Evolutionary conservation across 2,113 vertebrate genomes (phyloP).

Genomic region (Peucedramus taeniatus): DNA sequence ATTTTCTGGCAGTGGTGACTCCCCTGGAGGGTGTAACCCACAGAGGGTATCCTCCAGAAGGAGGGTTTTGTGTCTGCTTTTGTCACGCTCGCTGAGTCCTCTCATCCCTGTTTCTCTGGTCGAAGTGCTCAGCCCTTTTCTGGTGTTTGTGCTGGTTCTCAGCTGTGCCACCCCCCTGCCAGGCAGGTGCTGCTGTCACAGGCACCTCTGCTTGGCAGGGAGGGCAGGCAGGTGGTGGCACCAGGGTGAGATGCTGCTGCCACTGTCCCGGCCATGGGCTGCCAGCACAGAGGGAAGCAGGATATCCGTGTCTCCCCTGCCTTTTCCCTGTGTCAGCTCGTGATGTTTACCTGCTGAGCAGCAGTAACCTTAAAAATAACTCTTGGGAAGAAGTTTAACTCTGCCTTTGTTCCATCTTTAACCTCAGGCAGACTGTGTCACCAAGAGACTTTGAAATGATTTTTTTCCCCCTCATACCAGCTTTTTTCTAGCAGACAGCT

Average conservation of each 20-base stretch:
- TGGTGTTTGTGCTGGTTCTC: background rate
- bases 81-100: background rate
- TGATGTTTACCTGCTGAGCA: background rate
- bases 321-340: rapidly evolving
- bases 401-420: background rate
- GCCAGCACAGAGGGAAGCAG: background rate
- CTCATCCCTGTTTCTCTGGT: rapidly evolving
- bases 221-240: background rate
- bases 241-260: background rate
- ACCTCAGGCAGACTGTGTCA: slow-evolving; percentile 3
- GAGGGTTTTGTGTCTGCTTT: rapidly evolving
- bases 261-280: rapidly evolving
- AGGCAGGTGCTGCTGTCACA: rapidly evolving
- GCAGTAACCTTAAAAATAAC: background rate
- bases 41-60: too few species aligned
- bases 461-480: background rate
- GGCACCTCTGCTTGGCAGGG: rapidly evolving
- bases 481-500: background rate
- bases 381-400: background rate
- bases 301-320: rapidly evolving
- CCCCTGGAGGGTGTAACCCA: background rate
- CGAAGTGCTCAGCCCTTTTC: background rate
- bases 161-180: background rate
- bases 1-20: background rate
- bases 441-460: background rate